Conservation (phyloP, 1,140 invertebrate species). For the Bursaphelenchus mucronatus region DNA sequence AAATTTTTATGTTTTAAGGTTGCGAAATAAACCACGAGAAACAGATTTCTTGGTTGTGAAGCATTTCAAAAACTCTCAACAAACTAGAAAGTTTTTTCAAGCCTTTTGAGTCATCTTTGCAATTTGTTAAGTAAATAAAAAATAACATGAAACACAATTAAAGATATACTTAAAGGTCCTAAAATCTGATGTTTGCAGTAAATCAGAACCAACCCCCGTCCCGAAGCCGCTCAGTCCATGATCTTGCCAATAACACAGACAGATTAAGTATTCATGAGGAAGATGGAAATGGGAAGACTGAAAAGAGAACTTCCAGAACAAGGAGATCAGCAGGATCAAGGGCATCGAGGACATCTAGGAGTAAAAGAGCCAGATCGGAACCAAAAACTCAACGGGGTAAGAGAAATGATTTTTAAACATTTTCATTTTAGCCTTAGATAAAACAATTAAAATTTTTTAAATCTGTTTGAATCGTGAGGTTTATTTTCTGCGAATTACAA, state of each 20-base stretch:
- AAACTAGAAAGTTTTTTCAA: neutral
- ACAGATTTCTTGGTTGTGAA: no score
- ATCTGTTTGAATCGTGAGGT: no score
- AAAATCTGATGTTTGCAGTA: neutral
- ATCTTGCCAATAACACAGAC: conserved; percentile 14
- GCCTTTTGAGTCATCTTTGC: neutral
- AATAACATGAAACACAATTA: neutral
- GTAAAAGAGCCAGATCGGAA: conserved; percentile 11
- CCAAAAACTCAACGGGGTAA: no score
- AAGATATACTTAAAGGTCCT: neutral
- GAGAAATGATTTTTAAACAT: no score
- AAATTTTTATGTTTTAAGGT: neutral
- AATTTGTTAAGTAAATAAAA: neutral
- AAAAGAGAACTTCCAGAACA: no score
- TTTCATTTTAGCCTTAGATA: no score
- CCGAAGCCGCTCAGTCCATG: conserved; percentile 14
- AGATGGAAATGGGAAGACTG: neutral
- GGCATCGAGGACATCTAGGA: neutral
- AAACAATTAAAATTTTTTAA: no score
- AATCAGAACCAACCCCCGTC: neutral
- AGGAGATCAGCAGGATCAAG: conserved; percentile 2
- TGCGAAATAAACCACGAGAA: no score
- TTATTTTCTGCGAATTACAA: no score
- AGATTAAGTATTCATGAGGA: conserved; percentile 13
- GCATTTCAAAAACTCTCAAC: no score